Percentiles rank a stretch among this genome's conserved stretches.
These are phyloP conservation scores for Parasteatoda tepidariorum DNA, from an alignment of 1,140 invertebrate species.

Conservation along the genomic window DNA sequence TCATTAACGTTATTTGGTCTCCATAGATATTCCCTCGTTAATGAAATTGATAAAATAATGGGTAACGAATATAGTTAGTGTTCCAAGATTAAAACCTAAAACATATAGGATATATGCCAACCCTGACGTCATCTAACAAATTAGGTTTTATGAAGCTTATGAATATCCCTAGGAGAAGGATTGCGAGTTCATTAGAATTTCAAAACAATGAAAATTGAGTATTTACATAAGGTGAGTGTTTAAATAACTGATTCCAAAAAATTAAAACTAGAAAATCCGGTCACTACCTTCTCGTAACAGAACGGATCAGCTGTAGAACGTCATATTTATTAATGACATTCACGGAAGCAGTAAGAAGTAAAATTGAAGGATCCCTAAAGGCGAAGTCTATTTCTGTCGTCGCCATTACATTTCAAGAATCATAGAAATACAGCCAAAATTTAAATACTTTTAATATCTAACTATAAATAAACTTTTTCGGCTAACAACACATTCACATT, in stretches of 20 bases:
- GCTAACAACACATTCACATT: no score
- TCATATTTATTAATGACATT: conserved; percentile 47
- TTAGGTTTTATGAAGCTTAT: background rate
- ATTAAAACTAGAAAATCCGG: background rate
- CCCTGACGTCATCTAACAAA: background rate
- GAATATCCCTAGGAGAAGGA: background rate
- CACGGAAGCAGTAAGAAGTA: conserved; percentile 45
- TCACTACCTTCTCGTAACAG: conserved; percentile 42
- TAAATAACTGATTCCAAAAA: background rate
- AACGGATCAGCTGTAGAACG: conserved; percentile 48
- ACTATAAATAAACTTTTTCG: no score
- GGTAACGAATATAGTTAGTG: no score
- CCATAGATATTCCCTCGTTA: no score
- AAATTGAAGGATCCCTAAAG: conserved; percentile 57
- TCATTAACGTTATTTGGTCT: no score
- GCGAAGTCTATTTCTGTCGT: conserved; percentile 40
- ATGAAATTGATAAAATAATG: no score
- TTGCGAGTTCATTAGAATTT: background rate
- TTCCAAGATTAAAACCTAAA: no score
- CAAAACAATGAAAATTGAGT: background rate
- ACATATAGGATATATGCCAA: no score
- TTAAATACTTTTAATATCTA: no score
- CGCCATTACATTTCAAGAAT: conserved; percentile 53
- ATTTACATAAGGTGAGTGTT: background rate
- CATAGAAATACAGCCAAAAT: no score